Conservation (phyloP, 1,140 invertebrate species). For the Prorops nasuta region DNA sequence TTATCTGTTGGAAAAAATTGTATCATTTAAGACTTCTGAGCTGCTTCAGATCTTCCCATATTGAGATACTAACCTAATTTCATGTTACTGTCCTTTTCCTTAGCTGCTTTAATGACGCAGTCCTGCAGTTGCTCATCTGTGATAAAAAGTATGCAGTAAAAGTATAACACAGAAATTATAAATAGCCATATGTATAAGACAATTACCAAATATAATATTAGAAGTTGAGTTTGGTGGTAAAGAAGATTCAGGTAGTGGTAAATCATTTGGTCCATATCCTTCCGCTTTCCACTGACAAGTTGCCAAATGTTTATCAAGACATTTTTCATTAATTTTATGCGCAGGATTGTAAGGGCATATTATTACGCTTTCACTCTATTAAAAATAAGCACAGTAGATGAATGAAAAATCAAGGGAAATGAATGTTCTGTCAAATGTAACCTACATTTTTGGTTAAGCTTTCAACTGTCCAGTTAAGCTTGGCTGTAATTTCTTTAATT, state of each 20-base stretch:
- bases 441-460: slow-evolving; percentile 26
- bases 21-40: slow-evolving; percentile 28
- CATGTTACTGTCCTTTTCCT: slow-evolving; percentile 32
- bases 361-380: slow-evolving; percentile 29
- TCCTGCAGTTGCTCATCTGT: slow-evolving; percentile 52
- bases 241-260: slow-evolving; percentile 50
- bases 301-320: slow-evolving; percentile 48
- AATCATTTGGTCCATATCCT: slow-evolving; percentile 51
- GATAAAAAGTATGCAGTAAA: slow-evolving; percentile 31
- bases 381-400: neutral
- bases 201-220: slow-evolving; percentile 47
- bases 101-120: slow-evolving; percentile 44
- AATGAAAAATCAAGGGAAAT: neutral
- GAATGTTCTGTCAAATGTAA: neutral
- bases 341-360: slow-evolving; percentile 52
- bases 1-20: slow-evolving; percentile 50
- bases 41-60: slow-evolving; percentile 1
- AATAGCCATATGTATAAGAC: slow-evolving; percentile 5
- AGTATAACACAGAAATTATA: slow-evolving; percentile 7
- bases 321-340: slow-evolving; percentile 49
- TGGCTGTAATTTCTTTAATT: slow-evolving; percentile 15
- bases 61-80: slow-evolving; percentile 42
- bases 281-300: slow-evolving; percentile 54
- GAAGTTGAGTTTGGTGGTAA: slow-evolving; percentile 22
- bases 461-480: slow-evolving; percentile 28